A percentile compares a stretch with the other conserved stretches of the same genome.
phyloP scores from a whole-genome alignment of 2,113 vertebrate species.

The Rhinichthys klamathensis region DNA sequence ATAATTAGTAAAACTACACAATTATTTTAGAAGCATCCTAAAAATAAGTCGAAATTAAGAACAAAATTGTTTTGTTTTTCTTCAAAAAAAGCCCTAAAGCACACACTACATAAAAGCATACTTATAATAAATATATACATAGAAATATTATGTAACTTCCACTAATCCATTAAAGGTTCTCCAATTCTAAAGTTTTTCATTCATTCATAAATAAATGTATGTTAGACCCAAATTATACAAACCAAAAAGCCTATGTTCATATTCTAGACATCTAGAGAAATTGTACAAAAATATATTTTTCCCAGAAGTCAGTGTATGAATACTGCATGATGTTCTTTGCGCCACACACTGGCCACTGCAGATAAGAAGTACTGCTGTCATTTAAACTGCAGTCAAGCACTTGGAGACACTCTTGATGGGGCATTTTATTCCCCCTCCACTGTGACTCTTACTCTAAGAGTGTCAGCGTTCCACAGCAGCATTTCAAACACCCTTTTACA shows the following conservation, averaged over 20 bases:
- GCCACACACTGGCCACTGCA: neutral
- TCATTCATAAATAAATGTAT: neutral
- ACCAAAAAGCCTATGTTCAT: neutral
- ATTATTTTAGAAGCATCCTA: too few relatives aligned
- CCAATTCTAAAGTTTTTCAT: neutral
- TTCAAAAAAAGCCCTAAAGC: too few relatives aligned
- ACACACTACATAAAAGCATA: too few relatives aligned
- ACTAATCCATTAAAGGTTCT: too few relatives aligned
- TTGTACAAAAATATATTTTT: too few relatives aligned
- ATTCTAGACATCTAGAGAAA: neutral
- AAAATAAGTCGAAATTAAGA: too few relatives aligned
- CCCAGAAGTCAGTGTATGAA: neutral
- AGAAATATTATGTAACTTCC: too few relatives aligned
- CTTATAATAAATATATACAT: too few relatives aligned
- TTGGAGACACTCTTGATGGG: slow-evolving; percentile 1
- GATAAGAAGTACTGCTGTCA: slow-evolving; percentile 27
- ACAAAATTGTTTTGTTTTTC: too few relatives aligned
- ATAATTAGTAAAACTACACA: too few relatives aligned
- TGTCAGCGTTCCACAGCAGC: slow-evolving; percentile 30
- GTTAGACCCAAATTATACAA: neutral
- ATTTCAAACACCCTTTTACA: slow-evolving; percentile 39
- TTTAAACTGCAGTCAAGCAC: slow-evolving; percentile 12
- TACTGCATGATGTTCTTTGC: neutral
- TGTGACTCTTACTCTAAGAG: neutral
- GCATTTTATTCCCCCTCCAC: slow-evolving; percentile 15